Base-by-base conservation (phyloP, 2,797 vertebrate species). In the Graptemys geographica region DNA sequence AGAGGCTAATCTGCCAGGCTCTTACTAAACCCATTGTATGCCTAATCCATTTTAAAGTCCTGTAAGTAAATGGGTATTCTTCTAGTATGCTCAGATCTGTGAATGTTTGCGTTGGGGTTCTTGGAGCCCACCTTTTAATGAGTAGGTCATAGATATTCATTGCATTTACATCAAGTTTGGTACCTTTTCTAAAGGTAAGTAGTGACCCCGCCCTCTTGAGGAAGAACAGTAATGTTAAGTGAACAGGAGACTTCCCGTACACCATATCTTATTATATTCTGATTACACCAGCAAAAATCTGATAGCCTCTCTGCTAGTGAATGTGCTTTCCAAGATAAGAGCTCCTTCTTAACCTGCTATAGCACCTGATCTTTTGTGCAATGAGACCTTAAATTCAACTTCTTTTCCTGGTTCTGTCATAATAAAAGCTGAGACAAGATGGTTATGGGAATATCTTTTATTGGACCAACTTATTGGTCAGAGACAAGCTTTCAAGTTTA, bases 191-290 rank as follows among this genome's bases (percentile, higher is more conserved):
- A 83, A 79, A 87, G 49, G 19, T 81, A 91, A 41, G 9, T 4
- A 27, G 18, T 57, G 56, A 82, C 90, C 81, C 55, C 1, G 33
- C 5, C 76, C 53, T 0, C 80, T 85, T 56, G n/a, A 57, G 0
- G 76, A 79, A 82, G 51, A 89, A 91, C 52, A 84, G 56, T 16
- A 47, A 88, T 57, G 31, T 93, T 69, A 84, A 93, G 41, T 3
- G 31, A 12, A 5, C 37, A 78, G 85, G 85, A 78, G 80, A 0
- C 3, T 59, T 84, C 1, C 3, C 28, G 41, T 92, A 83, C 55
- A 13, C 18, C 55, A 37, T 12, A 19, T 41, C 5, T 44, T 82
- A 3, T 12, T 88, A 72, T 44, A 85, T 85, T 62, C n/a, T 62
- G 28, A 44, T 31, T 12, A 19, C n/a, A 76, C 31, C 4, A 88